Evolutionary conservation across 2,888 invertebrate genomes (phyloP).

Genomic region (Agrochola circellaris): DNA sequence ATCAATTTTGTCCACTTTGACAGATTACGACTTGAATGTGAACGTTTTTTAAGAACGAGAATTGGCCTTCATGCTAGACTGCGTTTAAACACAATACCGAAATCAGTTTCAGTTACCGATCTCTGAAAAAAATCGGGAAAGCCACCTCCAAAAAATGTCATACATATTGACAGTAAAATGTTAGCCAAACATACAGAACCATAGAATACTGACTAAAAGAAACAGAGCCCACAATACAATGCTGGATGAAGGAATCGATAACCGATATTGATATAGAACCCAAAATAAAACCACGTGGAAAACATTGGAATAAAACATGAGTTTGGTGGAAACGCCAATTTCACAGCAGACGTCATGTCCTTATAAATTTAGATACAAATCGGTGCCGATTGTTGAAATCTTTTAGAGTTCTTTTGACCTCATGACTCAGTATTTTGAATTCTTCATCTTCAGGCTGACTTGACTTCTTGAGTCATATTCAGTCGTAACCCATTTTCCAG

Average conservation of each 20-base stretch:
- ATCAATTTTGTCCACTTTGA: too few relatives aligned
- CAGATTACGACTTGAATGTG: too few relatives aligned
- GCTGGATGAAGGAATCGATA: slow-evolving; percentile 3
- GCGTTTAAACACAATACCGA: slow-evolving; percentile 8
- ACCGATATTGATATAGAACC: background rate
- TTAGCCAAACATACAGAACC: background rate
- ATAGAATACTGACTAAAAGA: background rate
- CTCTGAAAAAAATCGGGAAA: background rate
- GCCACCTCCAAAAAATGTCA: background rate
- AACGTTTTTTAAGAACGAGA: too few relatives aligned
- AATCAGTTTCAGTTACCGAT: background rate
- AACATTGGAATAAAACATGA: slow-evolving; percentile 10
- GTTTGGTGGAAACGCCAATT: slow-evolving; percentile 1
- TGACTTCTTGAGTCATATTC: slow-evolving; percentile 50
- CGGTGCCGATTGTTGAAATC: slow-evolving; percentile 7
- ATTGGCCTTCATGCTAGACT: background rate
- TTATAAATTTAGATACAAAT: slow-evolving; percentile 20
- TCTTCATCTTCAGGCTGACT: slow-evolving; percentile 29
- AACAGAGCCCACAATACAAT: background rate
- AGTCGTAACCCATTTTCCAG: slow-evolving; percentile 36
- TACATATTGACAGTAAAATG: background rate
- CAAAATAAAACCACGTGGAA: slow-evolving; percentile 31
- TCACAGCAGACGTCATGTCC: slow-evolving; percentile 11
- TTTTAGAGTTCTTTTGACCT: slow-evolving; percentile 29
- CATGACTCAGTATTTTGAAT: slow-evolving; percentile 40